Conservation (phyloP, 1,140 invertebrate genomes). For the Papilio aristodemus region DNA sequence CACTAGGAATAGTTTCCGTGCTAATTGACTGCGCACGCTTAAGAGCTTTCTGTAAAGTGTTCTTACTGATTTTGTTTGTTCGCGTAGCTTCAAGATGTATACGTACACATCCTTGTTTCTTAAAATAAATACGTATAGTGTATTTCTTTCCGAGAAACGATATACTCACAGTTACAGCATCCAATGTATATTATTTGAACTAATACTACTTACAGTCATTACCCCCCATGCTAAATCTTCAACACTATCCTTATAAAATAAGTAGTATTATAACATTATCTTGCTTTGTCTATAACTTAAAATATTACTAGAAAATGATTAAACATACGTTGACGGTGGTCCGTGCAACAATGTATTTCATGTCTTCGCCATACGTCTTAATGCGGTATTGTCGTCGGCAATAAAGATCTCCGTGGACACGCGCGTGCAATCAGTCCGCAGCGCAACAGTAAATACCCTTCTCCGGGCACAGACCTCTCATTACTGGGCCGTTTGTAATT, state of each 20-base stretch:
- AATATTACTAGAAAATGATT: not conserved
- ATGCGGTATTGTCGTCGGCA: not conserved
- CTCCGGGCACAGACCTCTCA: conserved; percentile 2
- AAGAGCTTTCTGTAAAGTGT: not conserved
- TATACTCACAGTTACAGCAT: too few species aligned
- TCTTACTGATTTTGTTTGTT: conserved; percentile 6
- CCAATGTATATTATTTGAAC: too few species aligned
- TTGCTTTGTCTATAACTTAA: not conserved
- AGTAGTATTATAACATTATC: too few species aligned
- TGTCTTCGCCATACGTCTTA: not conserved
- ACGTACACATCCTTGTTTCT: too few species aligned
- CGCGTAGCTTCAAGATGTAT: not conserved
- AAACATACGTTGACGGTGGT: not conserved
- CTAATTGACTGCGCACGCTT: not conserved
- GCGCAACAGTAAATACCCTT: conserved; percentile 12
- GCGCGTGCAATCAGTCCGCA: not conserved
- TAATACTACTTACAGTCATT: too few species aligned
- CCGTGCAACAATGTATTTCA: conserved; percentile 2
- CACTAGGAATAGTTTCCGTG: not conserved
- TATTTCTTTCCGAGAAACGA: too few species aligned
- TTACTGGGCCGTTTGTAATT: conserved; percentile 11
- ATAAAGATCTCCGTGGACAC: conserved; percentile 5
- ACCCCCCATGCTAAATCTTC: too few species aligned
- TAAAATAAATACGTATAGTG: too few species aligned
- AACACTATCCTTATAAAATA: too few species aligned